Evolutionary conservation across 2,113 vertebrate genomes (phyloP), one percentile per base, ranked within the genome.

Genomic region (Platysteira castanea): DNA sequence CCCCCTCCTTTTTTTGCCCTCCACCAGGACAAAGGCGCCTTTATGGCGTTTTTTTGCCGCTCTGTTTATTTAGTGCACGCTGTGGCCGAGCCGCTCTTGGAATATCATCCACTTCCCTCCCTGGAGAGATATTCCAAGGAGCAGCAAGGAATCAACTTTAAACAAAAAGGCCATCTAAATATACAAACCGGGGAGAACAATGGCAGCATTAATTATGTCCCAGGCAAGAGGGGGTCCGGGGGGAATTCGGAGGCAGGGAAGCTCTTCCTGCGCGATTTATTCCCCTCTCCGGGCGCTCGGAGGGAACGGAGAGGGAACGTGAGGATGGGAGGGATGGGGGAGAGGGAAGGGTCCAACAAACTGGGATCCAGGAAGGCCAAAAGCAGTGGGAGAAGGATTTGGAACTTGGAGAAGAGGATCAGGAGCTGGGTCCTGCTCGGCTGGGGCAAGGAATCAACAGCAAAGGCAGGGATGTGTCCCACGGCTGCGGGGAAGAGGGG

Each of bases 141-240:
- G 91, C 96, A 85, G 89, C 15, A 7, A 94, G 92, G 70, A 81
- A 93, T 78, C 95, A n/a, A 84, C 90, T 94, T 87, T 63, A 95
- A 94, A 96, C 93, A 96, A 91, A 94, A 96, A 90, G 75, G 84
- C 93, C 92, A 97, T 96, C 93, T 93, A 95, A 96, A 96, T 95
- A 95, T 85, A 97, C 92, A 96, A 89, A 88, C 59, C 12, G 22
- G 52, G 77, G 35, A 90, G 95, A 97, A 96, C 93, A 95, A 96
- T 93, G 92, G 95, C 63, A 74, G 95, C 93, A 94, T 96, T 95
- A 96, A 97, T 94, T 95, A 96, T 15, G 33, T 44, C 92, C 56
- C 63, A 7, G 88, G 87, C 92, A 83, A 63, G 74, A 39, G 15
- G 44, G 50, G 68, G 54, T 92, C 95, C 92, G 75, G 78, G 35